Conservation (phyloP, 2,797 vertebrate species). For the Parauchenoglanis ngamensis region DNA sequence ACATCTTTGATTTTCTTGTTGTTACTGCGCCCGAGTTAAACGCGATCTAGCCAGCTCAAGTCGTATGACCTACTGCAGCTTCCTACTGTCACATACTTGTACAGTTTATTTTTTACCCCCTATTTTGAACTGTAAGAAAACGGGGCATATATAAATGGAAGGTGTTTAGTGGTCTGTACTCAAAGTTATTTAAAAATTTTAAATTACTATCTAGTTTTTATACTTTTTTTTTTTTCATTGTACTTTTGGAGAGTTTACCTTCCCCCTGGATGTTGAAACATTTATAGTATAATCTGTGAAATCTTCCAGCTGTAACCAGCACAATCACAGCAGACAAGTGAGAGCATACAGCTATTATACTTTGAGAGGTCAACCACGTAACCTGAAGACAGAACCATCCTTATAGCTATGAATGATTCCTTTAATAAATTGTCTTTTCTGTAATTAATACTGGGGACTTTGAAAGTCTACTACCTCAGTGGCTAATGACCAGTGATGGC, state of each 20-base stretch:
- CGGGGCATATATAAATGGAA: slow-evolving; percentile 18
- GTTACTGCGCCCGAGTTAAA: background rate
- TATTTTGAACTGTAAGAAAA: background rate
- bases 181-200: slow-evolving; percentile 25
- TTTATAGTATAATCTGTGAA: background rate
- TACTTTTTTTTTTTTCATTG: background rate
- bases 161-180: slow-evolving; percentile 13
- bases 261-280: too few species aligned
- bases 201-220: slow-evolving; percentile 31
- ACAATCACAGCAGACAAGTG: background rate
- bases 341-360: background rate
- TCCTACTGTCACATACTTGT: slow-evolving; percentile 12
- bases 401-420: slow-evolving; percentile 28
- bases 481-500: slow-evolving; percentile 53
- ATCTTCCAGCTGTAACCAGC: slow-evolving; percentile 14
- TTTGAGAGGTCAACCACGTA: background rate
- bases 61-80: background rate
- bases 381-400: background rate
- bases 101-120: slow-evolving; percentile 15
- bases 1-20: background rate
- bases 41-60: background rate
- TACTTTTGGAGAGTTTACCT: background rate
- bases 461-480: slow-evolving; percentile 73
- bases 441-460: slow-evolving; percentile 39
- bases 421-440: slow-evolving; percentile 18